phyloP scores from a whole-genome alignment of 2,888 invertebrate genomes.

The Dorcus parallelipipedus region DNA sequence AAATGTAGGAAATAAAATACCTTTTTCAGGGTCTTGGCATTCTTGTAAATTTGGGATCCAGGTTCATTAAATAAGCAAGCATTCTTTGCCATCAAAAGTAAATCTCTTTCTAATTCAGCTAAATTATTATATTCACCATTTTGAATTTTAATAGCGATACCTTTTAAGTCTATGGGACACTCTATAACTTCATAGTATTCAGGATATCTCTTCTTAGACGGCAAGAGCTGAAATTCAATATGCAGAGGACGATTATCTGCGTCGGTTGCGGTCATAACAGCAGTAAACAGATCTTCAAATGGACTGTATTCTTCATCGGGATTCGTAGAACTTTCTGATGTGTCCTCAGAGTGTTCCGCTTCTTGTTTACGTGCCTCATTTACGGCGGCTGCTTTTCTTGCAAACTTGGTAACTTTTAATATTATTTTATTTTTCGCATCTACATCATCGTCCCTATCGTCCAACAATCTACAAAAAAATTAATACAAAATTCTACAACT shows the following conservation, averaged over 20 bases:
- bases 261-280: constrained; percentile 84
- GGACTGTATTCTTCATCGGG: constrained; percentile 71
- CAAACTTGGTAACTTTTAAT: constrained; percentile 53
- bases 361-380: constrained; percentile 23
- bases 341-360: constrained; percentile 61
- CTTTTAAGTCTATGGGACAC: constrained; percentile 90
- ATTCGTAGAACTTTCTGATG: constrained; percentile 69
- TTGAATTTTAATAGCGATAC: constrained; percentile 88
- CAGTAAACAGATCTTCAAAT: constrained; percentile 87
- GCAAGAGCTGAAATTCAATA: constrained; percentile 85
- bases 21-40: constrained; percentile 85
- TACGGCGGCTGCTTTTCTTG: constrained; percentile 41
- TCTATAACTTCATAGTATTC: constrained; percentile 94
- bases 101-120: constrained; percentile 83
- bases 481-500: neutral
- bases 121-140: constrained; percentile 75
- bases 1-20: constrained; percentile 42
- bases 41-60: constrained; percentile 93
- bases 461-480: constrained; percentile 34
- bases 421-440: constrained; percentile 53
- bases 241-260: constrained; percentile 79
- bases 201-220: constrained; percentile 89
- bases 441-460: constrained; percentile 49
- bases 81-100: constrained; percentile 87
- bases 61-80: constrained; percentile 96